Evolutionary conservation across 1,140 invertebrate species (phyloP).

Genomic region (Drosophila ironensis): DNA sequence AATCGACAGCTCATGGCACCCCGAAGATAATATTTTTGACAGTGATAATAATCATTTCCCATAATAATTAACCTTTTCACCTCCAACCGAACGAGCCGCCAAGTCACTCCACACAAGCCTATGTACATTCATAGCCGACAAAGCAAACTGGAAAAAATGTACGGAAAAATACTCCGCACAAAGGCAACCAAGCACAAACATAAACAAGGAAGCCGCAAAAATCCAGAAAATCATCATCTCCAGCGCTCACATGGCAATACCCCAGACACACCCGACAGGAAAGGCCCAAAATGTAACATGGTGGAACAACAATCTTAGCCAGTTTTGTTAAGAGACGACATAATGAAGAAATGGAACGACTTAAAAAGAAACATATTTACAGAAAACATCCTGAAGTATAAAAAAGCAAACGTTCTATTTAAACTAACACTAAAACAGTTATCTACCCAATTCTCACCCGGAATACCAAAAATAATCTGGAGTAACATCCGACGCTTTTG

Average conservation of each 20-base stretch:
- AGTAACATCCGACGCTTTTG: conserved; percentile 2
- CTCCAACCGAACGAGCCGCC: too few relatives aligned
- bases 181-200: conserved; percentile 1
- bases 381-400: background rate
- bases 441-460: conserved; percentile 14
- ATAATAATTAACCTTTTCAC: too few relatives aligned
- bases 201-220: conserved; percentile 17
- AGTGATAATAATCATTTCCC: too few relatives aligned
- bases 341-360: background rate
- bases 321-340: too few relatives aligned
- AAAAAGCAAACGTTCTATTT: background rate
- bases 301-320: background rate
- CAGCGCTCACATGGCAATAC: conserved; percentile 1
- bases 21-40: too few relatives aligned
- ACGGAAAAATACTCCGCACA: background rate
- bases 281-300: background rate
- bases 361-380: background rate
- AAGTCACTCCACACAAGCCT: too few relatives aligned
- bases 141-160: too few relatives aligned
- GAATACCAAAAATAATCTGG: conserved; percentile 7
- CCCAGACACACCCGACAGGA: background rate
- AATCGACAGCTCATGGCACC: too few relatives aligned
- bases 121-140: too few relatives aligned
- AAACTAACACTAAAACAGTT: too few relatives aligned
- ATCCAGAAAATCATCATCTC: conserved; percentile 10